Evolutionary conservation across 1,140 invertebrate genomes (phyloP), one percentile per base, ranked within the genome.

Genomic region (Drosophila azteca): DNA sequence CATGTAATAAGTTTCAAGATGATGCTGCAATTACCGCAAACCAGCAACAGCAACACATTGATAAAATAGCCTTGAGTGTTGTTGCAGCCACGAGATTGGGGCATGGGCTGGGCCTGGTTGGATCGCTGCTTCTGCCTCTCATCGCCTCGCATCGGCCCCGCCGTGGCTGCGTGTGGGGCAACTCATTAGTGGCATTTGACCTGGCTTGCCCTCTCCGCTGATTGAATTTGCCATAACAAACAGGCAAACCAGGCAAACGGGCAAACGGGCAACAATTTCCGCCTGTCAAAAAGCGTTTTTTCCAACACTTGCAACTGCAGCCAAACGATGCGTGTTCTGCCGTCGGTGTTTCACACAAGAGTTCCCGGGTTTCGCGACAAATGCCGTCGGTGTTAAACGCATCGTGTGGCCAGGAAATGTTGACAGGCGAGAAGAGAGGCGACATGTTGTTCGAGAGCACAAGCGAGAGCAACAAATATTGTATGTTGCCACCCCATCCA

Each of bases 161-260:
- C 7, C 7, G 29, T 64, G 66, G 60, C 82, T 87, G 83, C 79
- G 83, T 87, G 83, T 87, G 83, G 83, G 83, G 83, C 78, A 87
- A 88, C 83, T 87, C 83, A 87, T 87, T 87, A 87, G 83, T 87
- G 83, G 83, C 83, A 82, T 87, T 87, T 87, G 83, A 87, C 83
- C 83, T 79, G 79, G 39, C 83, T 72, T 88, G 83, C 83, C 76
- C 83, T 83, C 85, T 79, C 63, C 83, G 63, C 66, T 82, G 83
- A 87, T 87, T 87, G 83, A 87, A 87, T 87, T 87, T 87, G 83
- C 83, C 63, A 77, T 68, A 77, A 57, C 72, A 77, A 88, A 88
- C 60, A 74, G 48, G 55, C 55, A 49, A 73, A 35, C 57, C 49
- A 51, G 59, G 24, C 53, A 64, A 15, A 22, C 35, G 48, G 59